These are phyloP conservation scores for Caenorhabditis auriculariae DNA, from an alignment of 2,888 invertebrate genomes.

Conservation along the genomic window DNA sequence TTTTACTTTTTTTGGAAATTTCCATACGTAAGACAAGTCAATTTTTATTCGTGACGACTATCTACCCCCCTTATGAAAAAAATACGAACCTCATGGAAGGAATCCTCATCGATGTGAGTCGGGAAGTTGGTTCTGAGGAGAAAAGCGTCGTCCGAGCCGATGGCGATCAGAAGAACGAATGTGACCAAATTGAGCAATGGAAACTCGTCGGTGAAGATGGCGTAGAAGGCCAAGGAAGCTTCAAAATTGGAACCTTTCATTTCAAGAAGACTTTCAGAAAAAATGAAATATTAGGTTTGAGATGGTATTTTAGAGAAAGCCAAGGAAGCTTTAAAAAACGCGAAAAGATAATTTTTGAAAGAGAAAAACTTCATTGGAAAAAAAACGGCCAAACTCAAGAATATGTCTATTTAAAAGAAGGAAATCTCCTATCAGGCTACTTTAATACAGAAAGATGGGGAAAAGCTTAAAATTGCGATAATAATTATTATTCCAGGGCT, in stretches of 20 bases:
- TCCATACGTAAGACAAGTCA: neutral
- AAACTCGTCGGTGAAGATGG: slow-evolving; percentile 55
- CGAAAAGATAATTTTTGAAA: slow-evolving; percentile 2
- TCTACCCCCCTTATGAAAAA: too few relatives aligned
- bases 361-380: too few relatives aligned
- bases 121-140: slow-evolving; percentile 55
- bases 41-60: neutral
- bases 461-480: too few relatives aligned
- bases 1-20: too few relatives aligned
- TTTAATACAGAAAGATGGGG: too few relatives aligned
- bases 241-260: neutral
- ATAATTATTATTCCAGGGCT: too few relatives aligned
- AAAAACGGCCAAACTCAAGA: too few relatives aligned
- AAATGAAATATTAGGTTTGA: too few relatives aligned
- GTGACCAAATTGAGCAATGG: slow-evolving; percentile 60
- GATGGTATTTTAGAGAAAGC: neutral
- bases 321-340: neutral
- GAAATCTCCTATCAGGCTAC: too few relatives aligned
- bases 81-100: slow-evolving; percentile 38
- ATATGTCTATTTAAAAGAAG: too few relatives aligned
- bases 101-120: slow-evolving; percentile 35
- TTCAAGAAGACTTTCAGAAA: neutral
- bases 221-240: slow-evolving; percentile 46
- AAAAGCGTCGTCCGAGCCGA: slow-evolving; percentile 61
- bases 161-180: slow-evolving; percentile 58